phyloP scores from a whole-genome alignment of 2,797 vertebrate species.

The Periparus ater region DNA sequence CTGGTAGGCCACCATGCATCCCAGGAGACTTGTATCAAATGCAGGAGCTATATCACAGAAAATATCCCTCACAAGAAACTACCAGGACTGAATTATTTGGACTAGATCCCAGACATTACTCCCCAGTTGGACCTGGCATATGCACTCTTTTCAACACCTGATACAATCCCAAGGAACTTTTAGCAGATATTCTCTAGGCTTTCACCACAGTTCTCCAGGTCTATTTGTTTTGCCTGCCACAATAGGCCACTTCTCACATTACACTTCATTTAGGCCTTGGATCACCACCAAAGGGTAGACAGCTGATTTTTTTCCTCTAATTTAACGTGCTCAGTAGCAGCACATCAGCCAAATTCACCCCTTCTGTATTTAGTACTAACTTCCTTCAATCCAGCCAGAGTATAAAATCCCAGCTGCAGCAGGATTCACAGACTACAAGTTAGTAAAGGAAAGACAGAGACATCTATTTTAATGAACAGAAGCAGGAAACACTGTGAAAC shows the following conservation, averaged over 20 bases:
- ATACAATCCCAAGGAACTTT: neutral
- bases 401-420: neutral
- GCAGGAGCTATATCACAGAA: neutral
- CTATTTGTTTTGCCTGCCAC: neutral
- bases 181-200: neutral
- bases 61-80: neutral
- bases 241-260: neutral
- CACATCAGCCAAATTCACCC: neutral
- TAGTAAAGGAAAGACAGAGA: neutral
- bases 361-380: neutral
- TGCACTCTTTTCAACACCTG: neutral
- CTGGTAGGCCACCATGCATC: rapidly evolving
- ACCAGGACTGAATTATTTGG: neutral
- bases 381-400: neutral
- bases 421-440: neutral
- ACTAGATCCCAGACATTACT: neutral
- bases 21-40: neutral
- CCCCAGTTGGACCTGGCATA: rapidly evolving
- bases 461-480: neutral
- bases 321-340: neutral
- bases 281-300: neutral
- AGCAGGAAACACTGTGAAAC: neutral
- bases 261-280: neutral
- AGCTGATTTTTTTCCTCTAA: neutral
- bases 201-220: neutral